phyloP scores from a whole-genome alignment of 2,113 vertebrate species.

The Ivindomyrus marchei region DNA sequence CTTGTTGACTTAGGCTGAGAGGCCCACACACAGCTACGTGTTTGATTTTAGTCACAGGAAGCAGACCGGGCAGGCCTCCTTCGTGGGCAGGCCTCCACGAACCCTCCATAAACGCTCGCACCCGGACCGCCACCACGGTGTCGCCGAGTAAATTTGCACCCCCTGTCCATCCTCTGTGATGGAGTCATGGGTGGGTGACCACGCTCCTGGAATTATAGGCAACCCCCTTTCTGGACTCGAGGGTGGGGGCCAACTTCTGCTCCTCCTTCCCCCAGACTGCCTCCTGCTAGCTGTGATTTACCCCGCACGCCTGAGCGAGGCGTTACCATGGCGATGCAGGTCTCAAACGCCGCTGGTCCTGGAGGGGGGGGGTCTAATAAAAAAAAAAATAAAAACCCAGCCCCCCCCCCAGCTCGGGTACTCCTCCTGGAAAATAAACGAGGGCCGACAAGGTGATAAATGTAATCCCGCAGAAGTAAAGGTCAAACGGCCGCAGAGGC shows the following conservation, averaged over 20 bases:
- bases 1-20: not conserved
- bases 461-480: not conserved
- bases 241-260: not conserved
- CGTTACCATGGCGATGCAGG: conserved; percentile 59
- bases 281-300: not conserved
- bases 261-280: not conserved
- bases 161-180: not conserved
- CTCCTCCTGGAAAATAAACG: not conserved
- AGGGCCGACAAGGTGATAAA: not conserved
- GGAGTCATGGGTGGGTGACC: not conserved
- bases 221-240: not conserved
- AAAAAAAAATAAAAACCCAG: not conserved
- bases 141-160: not conserved
- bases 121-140: not conserved
- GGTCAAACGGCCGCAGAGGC: not conserved
- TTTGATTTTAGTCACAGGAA: not conserved
- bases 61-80: not conserved
- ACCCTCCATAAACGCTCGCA: not conserved
- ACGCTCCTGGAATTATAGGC: not conserved
- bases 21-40: not conserved
- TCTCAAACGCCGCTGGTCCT: conserved; percentile 20
- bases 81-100: not conserved
- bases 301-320: conserved; percentile 20
- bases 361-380: not conserved
- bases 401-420: not conserved